These are phyloP conservation scores for Cyrtorhinus lividipennis DNA, from an alignment of 1,140 invertebrate genomes.

Conservation along the genomic window DNA sequence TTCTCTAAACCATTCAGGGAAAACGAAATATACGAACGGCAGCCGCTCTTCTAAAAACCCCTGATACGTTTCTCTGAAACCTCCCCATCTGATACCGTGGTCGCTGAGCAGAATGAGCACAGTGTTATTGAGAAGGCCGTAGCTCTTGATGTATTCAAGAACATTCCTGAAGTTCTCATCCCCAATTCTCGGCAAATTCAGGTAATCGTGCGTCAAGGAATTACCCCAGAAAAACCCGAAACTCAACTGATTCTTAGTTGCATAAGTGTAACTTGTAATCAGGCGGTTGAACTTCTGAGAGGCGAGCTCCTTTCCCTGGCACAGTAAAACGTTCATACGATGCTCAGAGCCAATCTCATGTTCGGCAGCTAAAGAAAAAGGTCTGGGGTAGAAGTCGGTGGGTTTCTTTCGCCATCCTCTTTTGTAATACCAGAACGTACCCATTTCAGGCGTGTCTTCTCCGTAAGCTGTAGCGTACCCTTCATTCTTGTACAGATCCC, in stretches of 20 bases:
- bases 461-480: conserved; percentile 40
- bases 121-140: conserved; percentile 34
- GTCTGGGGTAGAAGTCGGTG: conserved; percentile 41
- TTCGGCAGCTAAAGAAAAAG: conserved; percentile 33
- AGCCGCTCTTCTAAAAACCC: conserved; percentile 52
- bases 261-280: conserved; percentile 23
- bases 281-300: conserved; percentile 25
- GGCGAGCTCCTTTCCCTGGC: conserved; percentile 34
- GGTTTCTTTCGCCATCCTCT: conserved; percentile 38
- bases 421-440: conserved; percentile 41
- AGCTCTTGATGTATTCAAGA: conserved; percentile 25
- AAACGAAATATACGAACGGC: conserved; percentile 44
- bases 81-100: conserved; percentile 53
- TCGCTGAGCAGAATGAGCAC: conserved; percentile 51
- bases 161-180: conserved; percentile 31
- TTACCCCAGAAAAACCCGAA: conserved; percentile 38
- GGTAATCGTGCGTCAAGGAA: conserved; percentile 36
- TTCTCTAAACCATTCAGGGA: conserved; percentile 42
- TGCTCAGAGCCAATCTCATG: conserved; percentile 34
- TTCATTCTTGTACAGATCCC: conserved; percentile 36
- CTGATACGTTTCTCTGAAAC: conserved; percentile 43
- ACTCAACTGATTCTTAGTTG: conserved; percentile 24
- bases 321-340: conserved; percentile 36
- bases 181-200: conserved; percentile 33
- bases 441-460: conserved; percentile 41